Percentiles rank a stretch among this genome's conserved stretches.
These are phyloP conservation scores for Caenorhabditis macrosperma DNA, from an alignment of 2,888 invertebrate species.

Conservation along the genomic window DNA sequence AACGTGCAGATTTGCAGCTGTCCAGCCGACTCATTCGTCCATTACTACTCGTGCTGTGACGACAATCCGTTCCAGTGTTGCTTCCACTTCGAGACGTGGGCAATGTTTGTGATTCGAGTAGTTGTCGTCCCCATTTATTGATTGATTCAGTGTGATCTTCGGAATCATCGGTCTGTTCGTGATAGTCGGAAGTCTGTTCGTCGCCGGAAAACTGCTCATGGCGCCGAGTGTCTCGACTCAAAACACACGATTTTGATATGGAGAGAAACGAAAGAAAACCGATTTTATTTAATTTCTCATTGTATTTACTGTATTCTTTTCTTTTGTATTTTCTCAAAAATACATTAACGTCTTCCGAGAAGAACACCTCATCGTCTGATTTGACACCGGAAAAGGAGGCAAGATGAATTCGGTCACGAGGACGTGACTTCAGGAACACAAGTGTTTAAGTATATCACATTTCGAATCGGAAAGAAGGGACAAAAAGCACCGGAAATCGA, in stretches of 20 bases:
- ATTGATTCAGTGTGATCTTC: constrained; percentile 55
- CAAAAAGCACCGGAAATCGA: neutral
- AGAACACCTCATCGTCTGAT: constrained; percentile 10
- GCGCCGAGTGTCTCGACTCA: constrained; percentile 7
- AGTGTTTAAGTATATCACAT: neutral
- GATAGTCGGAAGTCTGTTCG: constrained; percentile 48
- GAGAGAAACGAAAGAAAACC: neutral
- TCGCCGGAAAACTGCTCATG: constrained; percentile 57
- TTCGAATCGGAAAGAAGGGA: constrained; percentile 8
- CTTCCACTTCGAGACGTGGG: constrained; percentile 78
- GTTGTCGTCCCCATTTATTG: neutral
- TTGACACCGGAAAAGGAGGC: constrained; percentile 2
- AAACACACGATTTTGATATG: constrained; percentile 17
- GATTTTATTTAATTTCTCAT: neutral
- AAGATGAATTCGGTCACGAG: constrained; percentile 1
- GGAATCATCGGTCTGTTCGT: constrained; percentile 53
- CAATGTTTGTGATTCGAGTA: constrained; percentile 74
- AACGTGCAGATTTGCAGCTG: constrained; percentile 71
- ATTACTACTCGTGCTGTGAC: constrained; percentile 78
- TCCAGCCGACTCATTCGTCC: constrained; percentile 76
- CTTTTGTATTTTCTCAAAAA: neutral
- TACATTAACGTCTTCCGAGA: neutral
- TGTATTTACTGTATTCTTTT: too few relatives aligned
- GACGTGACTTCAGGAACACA: neutral
- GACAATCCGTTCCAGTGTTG: constrained; percentile 78